Base-by-base conservation (phyloP, 2,797 vertebrate genomes). In the Huso huso region DNA sequence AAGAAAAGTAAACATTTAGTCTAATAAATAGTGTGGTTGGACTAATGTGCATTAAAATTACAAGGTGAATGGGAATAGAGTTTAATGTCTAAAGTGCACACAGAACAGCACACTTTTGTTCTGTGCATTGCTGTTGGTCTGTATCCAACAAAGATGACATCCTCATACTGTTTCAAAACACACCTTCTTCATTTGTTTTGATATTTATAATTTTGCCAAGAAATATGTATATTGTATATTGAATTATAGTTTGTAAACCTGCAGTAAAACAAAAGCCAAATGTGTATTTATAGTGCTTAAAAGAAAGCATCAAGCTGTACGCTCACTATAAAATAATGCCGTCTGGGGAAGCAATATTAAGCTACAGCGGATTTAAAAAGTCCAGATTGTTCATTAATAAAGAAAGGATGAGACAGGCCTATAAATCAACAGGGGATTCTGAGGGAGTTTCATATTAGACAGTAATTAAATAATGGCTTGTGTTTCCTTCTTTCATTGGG, bases 381-480 rank as follows among this genome's bases (percentile, higher is more conserved):
- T 80, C 78, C 57, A 74, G 75, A 86, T 86, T 86, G 79, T 90
- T 90, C 82, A 86, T 86, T 90, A 77, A 73, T 83, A 86, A 84
- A 85, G 80, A 86, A 89, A 89, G 77, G 77, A 87, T 82, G 77
- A 85, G 73, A 75, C 67, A 73, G 74, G 70, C 70, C 74, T 78
- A 72, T 78, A 86, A 84, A 85, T 77, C 80, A 86, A 72, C 76
- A 72, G 69, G 75, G 77, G 69, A 79, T 81, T 79, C 74, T 76
- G 66, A 72, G 73, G 74, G 80, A 83, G 79, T 82, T 81, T 84
- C 85, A 87, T 91, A 92, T 93, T 90, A 93, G 84, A 84, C 82
- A 78, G 81, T 93, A 94, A 95, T 94, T 95, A 95, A 95, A 94
- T 94, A 94, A 93, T 91, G 91, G 90, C 91, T 89, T 83, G 77